Evolutionary conservation across 2,113 vertebrate species (phyloP).

Genomic region (Zosterops japonicus): DNA sequence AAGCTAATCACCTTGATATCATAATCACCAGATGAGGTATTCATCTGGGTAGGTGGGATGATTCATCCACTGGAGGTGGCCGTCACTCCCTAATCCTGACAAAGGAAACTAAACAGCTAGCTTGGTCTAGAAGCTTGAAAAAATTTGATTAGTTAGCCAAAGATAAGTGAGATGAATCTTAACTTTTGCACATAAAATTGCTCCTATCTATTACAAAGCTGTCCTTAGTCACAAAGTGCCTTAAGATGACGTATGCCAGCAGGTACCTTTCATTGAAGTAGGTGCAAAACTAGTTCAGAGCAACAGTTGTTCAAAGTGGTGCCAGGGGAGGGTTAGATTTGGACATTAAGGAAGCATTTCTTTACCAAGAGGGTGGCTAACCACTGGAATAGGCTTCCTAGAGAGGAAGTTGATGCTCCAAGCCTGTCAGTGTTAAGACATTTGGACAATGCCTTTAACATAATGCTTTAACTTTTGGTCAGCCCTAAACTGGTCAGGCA

Average conservation of each 20-base stretch:
- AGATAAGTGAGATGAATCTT: not conserved
- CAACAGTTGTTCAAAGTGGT: not conserved
- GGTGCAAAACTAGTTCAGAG: not conserved
- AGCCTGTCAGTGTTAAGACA: not conserved
- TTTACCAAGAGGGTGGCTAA: not conserved
- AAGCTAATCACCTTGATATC: not conserved
- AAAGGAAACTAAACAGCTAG: not conserved
- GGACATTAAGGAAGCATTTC: not conserved
- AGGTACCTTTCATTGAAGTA: not conserved
- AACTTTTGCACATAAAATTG: not conserved
- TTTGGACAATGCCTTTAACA: not conserved
- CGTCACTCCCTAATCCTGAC: not conserved
- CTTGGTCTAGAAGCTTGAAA: not conserved
- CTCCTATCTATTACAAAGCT: not conserved
- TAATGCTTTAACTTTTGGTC: not conserved
- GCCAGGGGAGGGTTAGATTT: not conserved
- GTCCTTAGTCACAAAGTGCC: not conserved
- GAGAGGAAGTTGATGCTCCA: accelerated
- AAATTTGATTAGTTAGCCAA: not conserved
- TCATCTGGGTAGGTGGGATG: not conserved
- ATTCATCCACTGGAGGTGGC: not conserved
- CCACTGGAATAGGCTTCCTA: not conserved
- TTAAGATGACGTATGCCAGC: not conserved
- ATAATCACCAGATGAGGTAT: not conserved
- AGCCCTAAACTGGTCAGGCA: not conserved